Evolutionary conservation across 2,797 vertebrate genomes (phyloP).

Genomic region (Carapus acus): DNA sequence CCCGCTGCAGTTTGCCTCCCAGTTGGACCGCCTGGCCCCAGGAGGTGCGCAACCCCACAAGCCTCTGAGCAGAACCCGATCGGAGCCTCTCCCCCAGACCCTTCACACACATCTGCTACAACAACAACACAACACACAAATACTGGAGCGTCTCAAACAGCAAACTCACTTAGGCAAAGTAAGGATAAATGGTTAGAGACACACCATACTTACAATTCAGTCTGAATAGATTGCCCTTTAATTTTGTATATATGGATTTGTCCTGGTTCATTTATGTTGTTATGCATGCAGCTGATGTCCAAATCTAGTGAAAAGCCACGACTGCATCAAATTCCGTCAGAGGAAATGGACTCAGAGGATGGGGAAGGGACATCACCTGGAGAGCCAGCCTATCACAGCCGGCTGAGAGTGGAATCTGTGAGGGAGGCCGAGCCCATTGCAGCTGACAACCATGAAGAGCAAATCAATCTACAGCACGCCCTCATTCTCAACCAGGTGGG

Average conservation of each 20-base stretch:
- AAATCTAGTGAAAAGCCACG: slow-evolving; percentile 90
- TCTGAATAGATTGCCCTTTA: too few species aligned
- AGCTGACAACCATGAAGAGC: slow-evolving; percentile 67
- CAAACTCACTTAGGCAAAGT: slow-evolving; percentile 83
- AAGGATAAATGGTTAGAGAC: not conserved
- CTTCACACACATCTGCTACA: slow-evolving; percentile 78
- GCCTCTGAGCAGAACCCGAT: slow-evolving; percentile 88
- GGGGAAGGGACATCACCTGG: slow-evolving; percentile 52
- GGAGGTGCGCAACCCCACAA: slow-evolving; percentile 82
- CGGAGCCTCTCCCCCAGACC: slow-evolving; percentile 85
- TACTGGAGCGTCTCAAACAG: slow-evolving; percentile 85
- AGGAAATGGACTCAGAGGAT: slow-evolving; percentile 88
- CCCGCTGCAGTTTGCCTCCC: slow-evolving; percentile 75
- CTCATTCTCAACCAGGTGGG: slow-evolving; percentile 75
- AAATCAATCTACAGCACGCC: slow-evolving; percentile 72
- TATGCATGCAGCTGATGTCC: slow-evolving; percentile 67
- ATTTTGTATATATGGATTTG: too few species aligned
- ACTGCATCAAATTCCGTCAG: slow-evolving; percentile 88
- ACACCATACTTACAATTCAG: too few species aligned
- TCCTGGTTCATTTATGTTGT: too few species aligned
- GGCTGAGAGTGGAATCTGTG: slow-evolving; percentile 58
- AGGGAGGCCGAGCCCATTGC: slow-evolving; percentile 61
- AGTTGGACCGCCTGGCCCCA: slow-evolving; percentile 71
- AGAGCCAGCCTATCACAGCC: slow-evolving; percentile 60
- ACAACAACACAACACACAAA: slow-evolving; percentile 80